A percentile compares a stretch with the other conserved stretches of the same genome.
phyloP scores from a whole-genome alignment of 2,888 invertebrate species.

The Agonum fuliginosum region DNA sequence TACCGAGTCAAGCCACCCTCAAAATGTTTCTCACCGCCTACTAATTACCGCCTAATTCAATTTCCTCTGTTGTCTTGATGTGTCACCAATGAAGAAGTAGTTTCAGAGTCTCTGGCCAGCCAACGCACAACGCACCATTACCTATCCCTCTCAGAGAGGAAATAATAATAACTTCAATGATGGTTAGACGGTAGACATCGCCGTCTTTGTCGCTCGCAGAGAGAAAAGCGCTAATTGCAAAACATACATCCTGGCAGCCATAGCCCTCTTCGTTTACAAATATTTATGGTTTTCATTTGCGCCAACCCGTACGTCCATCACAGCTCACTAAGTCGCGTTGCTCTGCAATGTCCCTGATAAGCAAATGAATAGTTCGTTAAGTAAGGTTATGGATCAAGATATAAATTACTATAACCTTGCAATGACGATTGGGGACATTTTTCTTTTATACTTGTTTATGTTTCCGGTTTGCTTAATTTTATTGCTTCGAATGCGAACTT shows the following conservation, averaged over 20 bases:
- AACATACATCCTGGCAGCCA: conserved; percentile 49
- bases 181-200: conserved; percentile 52
- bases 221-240: conserved; percentile 53
- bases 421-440: conserved; percentile 44
- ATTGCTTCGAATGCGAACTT: too few relatives aligned
- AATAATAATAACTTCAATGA: conserved; percentile 51
- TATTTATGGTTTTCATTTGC: conserved; percentile 58
- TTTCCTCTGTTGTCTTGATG: conserved; percentile 17
- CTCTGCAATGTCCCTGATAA: conserved; percentile 32
- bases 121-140: background rate
- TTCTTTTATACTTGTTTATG: conserved; percentile 30
- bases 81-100: background rate
- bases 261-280: conserved; percentile 44
- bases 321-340: background rate
- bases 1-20: background rate
- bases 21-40: conserved; percentile 26
- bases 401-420: conserved; percentile 56
- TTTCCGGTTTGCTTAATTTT: background rate
- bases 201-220: conserved; percentile 43
- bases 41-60: conserved; percentile 26
- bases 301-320: conserved; percentile 23
- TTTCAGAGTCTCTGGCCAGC: conserved; percentile 8
- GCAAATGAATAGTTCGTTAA: conserved; percentile 56
- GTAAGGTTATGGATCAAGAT: conserved; percentile 57
- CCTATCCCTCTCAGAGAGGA: conserved; percentile 39